Percentiles rank a stretch among this genome's conserved stretches.
These are phyloP conservation scores for Varroa destructor DNA, from an alignment of 1,140 invertebrate species.

Conservation along the genomic window DNA sequence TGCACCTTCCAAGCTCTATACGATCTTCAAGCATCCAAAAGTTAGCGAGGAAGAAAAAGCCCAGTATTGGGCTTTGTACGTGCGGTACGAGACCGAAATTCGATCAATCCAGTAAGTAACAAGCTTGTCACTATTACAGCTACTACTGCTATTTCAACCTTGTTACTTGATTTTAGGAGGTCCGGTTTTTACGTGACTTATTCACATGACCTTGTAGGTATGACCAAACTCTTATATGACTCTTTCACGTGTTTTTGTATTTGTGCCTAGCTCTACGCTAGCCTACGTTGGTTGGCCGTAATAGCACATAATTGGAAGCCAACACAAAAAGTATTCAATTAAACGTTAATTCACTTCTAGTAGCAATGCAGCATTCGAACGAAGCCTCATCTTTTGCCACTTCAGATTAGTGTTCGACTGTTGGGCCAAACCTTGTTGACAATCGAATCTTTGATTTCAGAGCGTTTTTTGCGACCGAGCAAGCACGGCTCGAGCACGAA, in stretches of 20 bases:
- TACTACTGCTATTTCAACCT: too few species aligned
- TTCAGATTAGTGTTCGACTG: not conserved
- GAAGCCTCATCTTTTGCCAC: not conserved
- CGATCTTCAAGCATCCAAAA: not conserved
- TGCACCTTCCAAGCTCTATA: not conserved
- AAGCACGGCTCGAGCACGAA: not conserved
- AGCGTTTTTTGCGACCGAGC: not conserved
- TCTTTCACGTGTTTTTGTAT: too few species aligned
- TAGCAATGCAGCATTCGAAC: not conserved
- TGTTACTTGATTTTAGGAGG: too few species aligned
- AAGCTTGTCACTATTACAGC: not conserved
- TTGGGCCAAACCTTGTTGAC: not conserved
- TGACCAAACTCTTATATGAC: too few species aligned
- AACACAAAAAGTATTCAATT: too few species aligned
- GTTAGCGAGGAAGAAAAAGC: not conserved
- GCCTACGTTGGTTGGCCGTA: too few species aligned
- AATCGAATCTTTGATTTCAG: conserved; percentile 1
- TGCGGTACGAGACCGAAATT: not conserved
- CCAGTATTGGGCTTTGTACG: not conserved
- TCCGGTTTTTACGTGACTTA: too few species aligned
- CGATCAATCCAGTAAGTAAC: conserved; percentile 2
- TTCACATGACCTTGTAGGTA: too few species aligned
- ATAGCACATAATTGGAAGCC: too few species aligned
- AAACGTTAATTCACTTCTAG: too few species aligned
- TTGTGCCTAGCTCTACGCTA: too few species aligned